Evolutionary conservation across 2,888 invertebrate species (phyloP).

Genomic region (Leptinotarsa peninsularis): DNA sequence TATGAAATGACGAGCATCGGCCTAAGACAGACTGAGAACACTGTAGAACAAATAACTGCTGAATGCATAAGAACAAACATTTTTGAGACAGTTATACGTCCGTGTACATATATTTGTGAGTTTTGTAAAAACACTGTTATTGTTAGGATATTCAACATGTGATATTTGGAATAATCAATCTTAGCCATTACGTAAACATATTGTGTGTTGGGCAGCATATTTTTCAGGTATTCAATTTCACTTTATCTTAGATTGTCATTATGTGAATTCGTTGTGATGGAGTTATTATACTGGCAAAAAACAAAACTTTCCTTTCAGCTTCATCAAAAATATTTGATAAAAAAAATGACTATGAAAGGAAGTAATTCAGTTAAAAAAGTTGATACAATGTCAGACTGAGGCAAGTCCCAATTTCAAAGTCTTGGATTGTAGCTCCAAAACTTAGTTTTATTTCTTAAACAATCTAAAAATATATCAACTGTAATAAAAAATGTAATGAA

Average conservation of each 20-base stretch:
- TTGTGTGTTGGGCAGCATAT: conserved; percentile 5
- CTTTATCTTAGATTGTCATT: neutral
- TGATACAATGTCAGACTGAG: too few relatives aligned
- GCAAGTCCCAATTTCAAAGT: too few relatives aligned
- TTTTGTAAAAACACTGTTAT: conserved; percentile 38
- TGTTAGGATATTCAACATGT: conserved; percentile 40
- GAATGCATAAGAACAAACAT: conserved; percentile 14
- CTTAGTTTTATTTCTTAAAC: too few relatives aligned
- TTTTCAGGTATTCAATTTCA: conserved; percentile 7
- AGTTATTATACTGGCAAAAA: too few relatives aligned
- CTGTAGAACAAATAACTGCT: conserved; percentile 7
- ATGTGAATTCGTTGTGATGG: too few relatives aligned
- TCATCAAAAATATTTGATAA: too few relatives aligned
- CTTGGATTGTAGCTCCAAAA: too few relatives aligned
- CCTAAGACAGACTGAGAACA: neutral
- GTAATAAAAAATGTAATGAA: neutral
- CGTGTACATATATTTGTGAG: conserved; percentile 42
- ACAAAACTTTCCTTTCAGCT: too few relatives aligned
- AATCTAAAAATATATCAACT: too few relatives aligned
- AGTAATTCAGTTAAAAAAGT: too few relatives aligned
- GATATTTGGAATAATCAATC: conserved; percentile 44
- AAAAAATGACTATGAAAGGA: too few relatives aligned
- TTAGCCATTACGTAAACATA: conserved; percentile 29
- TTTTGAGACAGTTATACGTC: conserved; percentile 31
- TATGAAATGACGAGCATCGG: conserved; percentile 10